Evolutionary conservation across 2,888 invertebrate species (phyloP), one percentile per base, ranked within the genome.

Genomic region (Ectropis crepuscularia): DNA sequence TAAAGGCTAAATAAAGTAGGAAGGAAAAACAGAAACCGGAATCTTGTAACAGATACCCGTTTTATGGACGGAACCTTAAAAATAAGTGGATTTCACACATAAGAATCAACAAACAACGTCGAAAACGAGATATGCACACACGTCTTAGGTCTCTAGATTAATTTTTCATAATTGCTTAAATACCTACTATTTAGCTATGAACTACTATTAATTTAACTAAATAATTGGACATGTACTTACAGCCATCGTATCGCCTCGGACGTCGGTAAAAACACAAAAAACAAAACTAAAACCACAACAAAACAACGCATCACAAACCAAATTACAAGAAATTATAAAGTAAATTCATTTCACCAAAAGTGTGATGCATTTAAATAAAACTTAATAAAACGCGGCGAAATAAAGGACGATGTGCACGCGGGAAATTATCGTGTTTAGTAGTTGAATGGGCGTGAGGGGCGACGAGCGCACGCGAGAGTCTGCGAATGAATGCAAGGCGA

Each of bases 241-340:
- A 92, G 77, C 92, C 92, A 92, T 86, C 92, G 88, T 78, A 92
- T 92, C 74, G 88, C 92, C 77, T 90, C 82, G 55, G 87, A 80
- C 7, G 89, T 85, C 66, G 89, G 88, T 72, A 91, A 85, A 86
- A 92, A 90, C 86, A 92, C 89, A 88, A 92, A 90, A 77, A 91
- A 90, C 76, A 90, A 87, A 88, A 90, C 78, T 64, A 83, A 82
- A 82, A 90, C 80, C 85, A 87, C 86, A 82, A 86, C 74, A 84
- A 81, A 87, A 81, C 75, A 87, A 81, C 89, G 91, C 92, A 92
- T 92, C 85, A 88, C 88, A 87, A 80, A 78, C 70, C 74, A 75
- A 77, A 71, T 75, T 72, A 62, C 63, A 72, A 50, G 0, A 12
- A 69, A 62, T 37, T 70, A 45, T 55, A 61, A 55, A 57, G 39